Conservation (phyloP, 2,113 vertebrate species). For the Pungitius pungitius region DNA sequence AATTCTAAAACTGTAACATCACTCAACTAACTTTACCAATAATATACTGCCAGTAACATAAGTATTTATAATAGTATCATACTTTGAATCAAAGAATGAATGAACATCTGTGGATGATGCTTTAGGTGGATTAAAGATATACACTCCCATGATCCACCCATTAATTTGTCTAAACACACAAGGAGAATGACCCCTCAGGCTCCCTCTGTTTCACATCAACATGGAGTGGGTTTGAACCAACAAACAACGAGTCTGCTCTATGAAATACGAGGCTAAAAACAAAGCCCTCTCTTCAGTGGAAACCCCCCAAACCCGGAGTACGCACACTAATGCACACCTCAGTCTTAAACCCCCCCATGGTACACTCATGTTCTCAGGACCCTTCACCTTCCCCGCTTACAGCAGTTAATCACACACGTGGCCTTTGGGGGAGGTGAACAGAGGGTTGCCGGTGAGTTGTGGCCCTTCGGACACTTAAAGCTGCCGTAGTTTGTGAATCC, state of each 20-base stretch:
- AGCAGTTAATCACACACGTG: constrained; percentile 75
- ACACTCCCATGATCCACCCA: constrained; percentile 10
- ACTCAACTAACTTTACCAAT: neutral
- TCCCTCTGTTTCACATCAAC: constrained; percentile 37
- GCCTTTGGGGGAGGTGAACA: constrained; percentile 47
- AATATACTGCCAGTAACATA: neutral
- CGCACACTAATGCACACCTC: constrained; percentile 26
- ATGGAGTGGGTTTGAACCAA: constrained; percentile 71
- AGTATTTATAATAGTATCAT: neutral
- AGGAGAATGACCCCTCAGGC: constrained; percentile 27
- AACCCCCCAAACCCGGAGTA: constrained; percentile 18
- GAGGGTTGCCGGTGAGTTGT: constrained; percentile 67
- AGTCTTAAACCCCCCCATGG: constrained; percentile 25
- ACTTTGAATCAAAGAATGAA: no score
- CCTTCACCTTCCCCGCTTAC: constrained; percentile 58
- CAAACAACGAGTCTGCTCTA: constrained; percentile 72
- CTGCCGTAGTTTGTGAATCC: constrained; percentile 30
- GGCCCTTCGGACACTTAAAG: constrained; percentile 52
- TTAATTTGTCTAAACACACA: constrained; percentile 23
- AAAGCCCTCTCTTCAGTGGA: constrained; percentile 65
- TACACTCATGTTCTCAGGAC: constrained; percentile 39
- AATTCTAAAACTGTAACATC: neutral
- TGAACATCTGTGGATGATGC: no score
- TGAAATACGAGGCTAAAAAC: constrained; percentile 78
- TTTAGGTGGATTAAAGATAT: constrained; percentile 5